Percentiles rank a stretch among this genome's conserved stretches.
phyloP scores from a whole-genome alignment of 2,113 vertebrate species.

The Oreochromis tanganicae region DNA sequence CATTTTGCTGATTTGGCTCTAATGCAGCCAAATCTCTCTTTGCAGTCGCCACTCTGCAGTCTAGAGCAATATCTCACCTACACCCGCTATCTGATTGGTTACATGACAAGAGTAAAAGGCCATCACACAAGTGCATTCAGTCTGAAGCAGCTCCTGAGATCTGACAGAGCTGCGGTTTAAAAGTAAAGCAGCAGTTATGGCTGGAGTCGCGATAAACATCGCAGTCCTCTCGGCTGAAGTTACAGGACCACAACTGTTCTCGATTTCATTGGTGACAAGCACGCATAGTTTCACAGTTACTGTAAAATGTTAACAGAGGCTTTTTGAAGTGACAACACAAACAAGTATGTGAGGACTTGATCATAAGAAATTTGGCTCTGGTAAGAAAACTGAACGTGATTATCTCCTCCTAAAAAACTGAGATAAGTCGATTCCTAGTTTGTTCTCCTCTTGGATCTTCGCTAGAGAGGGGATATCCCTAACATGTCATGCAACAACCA shows the following conservation, averaged over 20 bases:
- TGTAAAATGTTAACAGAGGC: not conserved
- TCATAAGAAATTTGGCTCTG: not conserved
- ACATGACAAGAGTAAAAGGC: not conserved
- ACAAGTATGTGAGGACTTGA: accelerated
- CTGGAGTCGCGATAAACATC: not conserved
- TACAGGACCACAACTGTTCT: not conserved
- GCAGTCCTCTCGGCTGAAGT: not conserved
- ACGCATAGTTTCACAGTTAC: not conserved
- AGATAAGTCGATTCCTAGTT: not conserved
- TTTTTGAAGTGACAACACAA: not conserved
- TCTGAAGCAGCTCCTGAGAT: not conserved
- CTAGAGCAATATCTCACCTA: not conserved
- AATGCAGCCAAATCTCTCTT: accelerated
- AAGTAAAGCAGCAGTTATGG: not conserved
- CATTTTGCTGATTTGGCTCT: not conserved
- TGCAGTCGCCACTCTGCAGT: not conserved
- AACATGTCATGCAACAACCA: not conserved
- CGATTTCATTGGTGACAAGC: not conserved
- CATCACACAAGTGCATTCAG: not conserved
- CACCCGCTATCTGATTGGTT: not conserved
- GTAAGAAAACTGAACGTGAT: not conserved
- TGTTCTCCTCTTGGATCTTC: not conserved
- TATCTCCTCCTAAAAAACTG: accelerated
- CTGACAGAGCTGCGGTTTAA: not conserved
- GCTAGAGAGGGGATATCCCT: not conserved